These are phyloP conservation scores for Craseonycteris thonglongyai DNA, from an alignment of 2,113 vertebrate genomes.

Conservation along the genomic window DNA sequence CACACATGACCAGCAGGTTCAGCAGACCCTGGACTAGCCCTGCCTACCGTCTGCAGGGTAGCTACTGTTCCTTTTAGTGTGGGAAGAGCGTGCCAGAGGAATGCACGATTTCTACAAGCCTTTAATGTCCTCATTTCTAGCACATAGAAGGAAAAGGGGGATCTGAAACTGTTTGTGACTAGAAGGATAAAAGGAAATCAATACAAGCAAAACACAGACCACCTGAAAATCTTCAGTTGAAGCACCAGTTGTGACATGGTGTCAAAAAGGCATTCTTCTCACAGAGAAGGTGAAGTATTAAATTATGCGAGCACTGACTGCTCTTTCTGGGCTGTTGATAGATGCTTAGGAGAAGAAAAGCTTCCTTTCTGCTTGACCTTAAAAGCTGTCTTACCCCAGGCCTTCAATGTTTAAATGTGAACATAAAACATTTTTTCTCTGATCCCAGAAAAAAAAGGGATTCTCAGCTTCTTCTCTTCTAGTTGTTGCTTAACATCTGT, in stretches of 20 bases:
- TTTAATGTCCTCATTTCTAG: conserved; percentile 61
- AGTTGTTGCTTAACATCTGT: conserved; percentile 4
- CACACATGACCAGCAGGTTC: conserved; percentile 19
- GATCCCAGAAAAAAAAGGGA: conserved; percentile 8
- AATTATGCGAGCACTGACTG: conserved; percentile 70
- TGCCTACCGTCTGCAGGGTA: conserved; percentile 48
- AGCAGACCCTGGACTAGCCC: neutral
- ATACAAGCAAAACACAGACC: conserved; percentile 50
- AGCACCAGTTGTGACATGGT: conserved; percentile 65
- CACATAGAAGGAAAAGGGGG: conserved; percentile 6
- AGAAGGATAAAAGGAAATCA: conserved; percentile 70
- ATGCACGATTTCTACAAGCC: conserved; percentile 20
- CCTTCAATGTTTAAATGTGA: conserved; percentile 55
- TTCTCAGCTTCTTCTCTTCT: neutral
- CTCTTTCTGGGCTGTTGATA: conserved; percentile 70
- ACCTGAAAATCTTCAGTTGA: conserved; percentile 73
- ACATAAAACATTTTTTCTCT: conserved; percentile 48
- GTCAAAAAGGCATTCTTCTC: conserved; percentile 72
- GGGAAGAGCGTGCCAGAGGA: conserved; percentile 7
- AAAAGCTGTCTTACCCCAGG: conserved; percentile 65
- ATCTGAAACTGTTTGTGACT: conserved; percentile 60
- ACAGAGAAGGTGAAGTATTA: conserved; percentile 33
- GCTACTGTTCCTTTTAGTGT: conserved; percentile 24
- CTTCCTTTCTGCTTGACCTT: conserved; percentile 74
- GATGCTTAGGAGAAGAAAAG: conserved; percentile 73